Conservation (phyloP, 30 jellyfish, hydroid and myxozoan species). For the Nemopilema nomurai region DNA sequence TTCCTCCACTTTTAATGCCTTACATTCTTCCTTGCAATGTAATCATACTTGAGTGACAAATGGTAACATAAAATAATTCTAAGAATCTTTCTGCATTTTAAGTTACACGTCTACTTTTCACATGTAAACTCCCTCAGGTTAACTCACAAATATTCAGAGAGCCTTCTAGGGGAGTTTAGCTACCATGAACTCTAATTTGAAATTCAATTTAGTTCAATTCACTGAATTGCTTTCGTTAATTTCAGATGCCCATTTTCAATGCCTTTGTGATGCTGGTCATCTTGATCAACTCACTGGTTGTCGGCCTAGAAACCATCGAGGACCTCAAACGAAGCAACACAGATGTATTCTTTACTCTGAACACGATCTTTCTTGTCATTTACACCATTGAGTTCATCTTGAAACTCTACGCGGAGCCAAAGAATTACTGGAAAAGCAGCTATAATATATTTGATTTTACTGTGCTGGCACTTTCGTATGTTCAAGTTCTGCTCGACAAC, state of each 20-base stretch:
- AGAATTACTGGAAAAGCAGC: slow-evolving; percentile 79
- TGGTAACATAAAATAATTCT: too few relatives aligned
- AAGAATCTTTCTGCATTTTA: too few relatives aligned
- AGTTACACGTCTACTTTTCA: too few relatives aligned
- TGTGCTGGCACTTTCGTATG: slow-evolving; percentile 65
- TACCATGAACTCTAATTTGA: too few relatives aligned
- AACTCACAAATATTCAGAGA: too few relatives aligned
- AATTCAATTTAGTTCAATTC: too few relatives aligned
- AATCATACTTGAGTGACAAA: too few relatives aligned
- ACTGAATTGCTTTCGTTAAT: too few relatives aligned
- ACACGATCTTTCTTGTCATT: slow-evolving; percentile 58
- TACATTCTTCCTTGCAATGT: too few relatives aligned
- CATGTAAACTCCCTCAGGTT: too few relatives aligned
- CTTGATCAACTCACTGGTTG: slow-evolving; percentile 76
- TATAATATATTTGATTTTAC: slow-evolving; percentile 73
- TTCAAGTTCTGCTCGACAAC: slow-evolving; percentile 68
- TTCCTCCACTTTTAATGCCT: too few relatives aligned
- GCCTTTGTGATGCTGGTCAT: slow-evolving; percentile 74
- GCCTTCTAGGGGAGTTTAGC: too few relatives aligned
- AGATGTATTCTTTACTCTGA: slow-evolving; percentile 28
- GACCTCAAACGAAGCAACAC: slow-evolving; percentile 26
- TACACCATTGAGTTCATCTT: slow-evolving; percentile 71
- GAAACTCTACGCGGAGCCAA: slow-evolving; percentile 75
- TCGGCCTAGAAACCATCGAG: slow-evolving; percentile 80
- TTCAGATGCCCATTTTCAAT: slow-evolving; percentile 67